phyloP scores from a whole-genome alignment of 2,797 vertebrate species.

The Furcifer pardalis region DNA sequence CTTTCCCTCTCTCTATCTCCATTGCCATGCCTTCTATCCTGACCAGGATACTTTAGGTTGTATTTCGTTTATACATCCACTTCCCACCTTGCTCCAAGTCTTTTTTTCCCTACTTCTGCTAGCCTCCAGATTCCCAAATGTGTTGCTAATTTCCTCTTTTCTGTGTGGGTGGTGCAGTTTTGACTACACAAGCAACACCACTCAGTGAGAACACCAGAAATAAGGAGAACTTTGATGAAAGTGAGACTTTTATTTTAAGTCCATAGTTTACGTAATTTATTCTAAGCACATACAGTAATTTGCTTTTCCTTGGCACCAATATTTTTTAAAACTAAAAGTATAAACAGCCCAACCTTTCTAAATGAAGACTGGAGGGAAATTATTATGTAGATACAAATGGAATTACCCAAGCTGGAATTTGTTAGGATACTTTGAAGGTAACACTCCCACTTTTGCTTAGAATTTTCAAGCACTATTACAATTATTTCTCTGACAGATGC shows the following conservation, averaged over 20 bases:
- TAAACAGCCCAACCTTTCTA: conserved; percentile 22
- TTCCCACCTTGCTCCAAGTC: too few relatives aligned
- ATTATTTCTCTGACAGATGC: conserved; percentile 19
- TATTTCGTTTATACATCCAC: not conserved
- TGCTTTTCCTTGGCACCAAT: conserved; percentile 8
- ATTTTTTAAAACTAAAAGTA: not conserved
- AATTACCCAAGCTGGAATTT: conserved; percentile 30
- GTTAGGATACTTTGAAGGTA: conserved; percentile 22
- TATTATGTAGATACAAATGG: conserved; percentile 18
- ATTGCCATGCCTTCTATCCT: not conserved
- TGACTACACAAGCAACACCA: not conserved
- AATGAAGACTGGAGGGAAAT: conserved; percentile 11
- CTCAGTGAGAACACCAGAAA: not conserved
- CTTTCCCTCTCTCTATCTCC: not conserved
- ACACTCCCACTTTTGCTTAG: conserved; percentile 17
- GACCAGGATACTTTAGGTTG: not conserved
- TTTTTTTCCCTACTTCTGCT: not conserved
- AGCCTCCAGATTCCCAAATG: not conserved
- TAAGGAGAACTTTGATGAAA: not conserved
- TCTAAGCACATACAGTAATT: conserved; percentile 7
- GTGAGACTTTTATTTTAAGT: not conserved
- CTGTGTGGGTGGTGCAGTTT: not conserved
- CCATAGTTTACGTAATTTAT: not conserved
- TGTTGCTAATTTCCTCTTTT: not conserved
- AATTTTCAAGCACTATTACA: conserved; percentile 16